These are phyloP conservation scores for Sphenopsis melanotis DNA, from an alignment of 2,797 vertebrate species.

Conservation along the genomic window DNA sequence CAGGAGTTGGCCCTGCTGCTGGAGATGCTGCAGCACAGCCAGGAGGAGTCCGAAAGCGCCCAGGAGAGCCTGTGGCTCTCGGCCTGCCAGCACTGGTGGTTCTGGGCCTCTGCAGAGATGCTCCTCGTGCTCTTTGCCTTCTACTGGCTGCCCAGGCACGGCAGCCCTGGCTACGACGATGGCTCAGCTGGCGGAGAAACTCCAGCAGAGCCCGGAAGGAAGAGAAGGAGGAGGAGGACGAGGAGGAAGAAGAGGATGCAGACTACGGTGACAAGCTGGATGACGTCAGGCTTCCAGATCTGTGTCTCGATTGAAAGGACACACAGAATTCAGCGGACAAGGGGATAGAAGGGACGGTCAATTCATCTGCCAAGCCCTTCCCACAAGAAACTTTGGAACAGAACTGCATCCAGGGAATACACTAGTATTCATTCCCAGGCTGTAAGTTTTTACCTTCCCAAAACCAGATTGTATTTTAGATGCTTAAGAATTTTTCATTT, in stretches of 20 bases:
- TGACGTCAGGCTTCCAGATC: too few species aligned
- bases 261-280: too few species aligned
- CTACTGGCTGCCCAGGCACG: background rate
- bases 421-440: background rate
- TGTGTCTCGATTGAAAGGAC: too few species aligned
- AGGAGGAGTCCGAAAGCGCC: accelerated
- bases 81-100: background rate
- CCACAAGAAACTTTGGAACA: background rate
- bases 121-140: background rate
- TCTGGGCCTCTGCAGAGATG: background rate
- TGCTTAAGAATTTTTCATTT: background rate
- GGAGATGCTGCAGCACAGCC: background rate
- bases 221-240: too few species aligned
- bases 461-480: background rate
- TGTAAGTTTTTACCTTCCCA: background rate
- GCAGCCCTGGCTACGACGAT: background rate
- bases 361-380: background rate
- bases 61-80: background rate
- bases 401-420: too few species aligned
- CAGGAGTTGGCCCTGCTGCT: background rate
- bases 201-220: background rate
- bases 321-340: background rate
- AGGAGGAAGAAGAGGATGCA: background rate
- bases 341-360: background rate
- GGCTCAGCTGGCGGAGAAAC: background rate